A percentile compares a stretch with the other conserved stretches of the same genome.
These are phyloP conservation scores for Alitta virens DNA, from an alignment of 2,888 invertebrate genomes.

Conservation along the genomic window DNA sequence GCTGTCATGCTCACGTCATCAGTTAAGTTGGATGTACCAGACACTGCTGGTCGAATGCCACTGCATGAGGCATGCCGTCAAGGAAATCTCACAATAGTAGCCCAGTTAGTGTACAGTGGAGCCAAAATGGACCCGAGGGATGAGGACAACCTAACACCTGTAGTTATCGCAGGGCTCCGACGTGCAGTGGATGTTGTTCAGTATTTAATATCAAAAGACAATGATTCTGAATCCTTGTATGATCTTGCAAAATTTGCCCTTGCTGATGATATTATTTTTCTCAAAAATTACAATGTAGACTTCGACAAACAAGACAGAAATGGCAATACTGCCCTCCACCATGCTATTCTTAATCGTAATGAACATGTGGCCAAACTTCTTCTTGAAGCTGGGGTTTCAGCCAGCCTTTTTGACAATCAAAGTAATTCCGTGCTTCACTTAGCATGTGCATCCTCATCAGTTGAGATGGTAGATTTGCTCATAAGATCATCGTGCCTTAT, in stretches of 20 bases:
- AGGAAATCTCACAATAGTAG: conserved; percentile 11
- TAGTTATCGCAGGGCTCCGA: conserved; percentile 6
- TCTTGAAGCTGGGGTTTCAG: not conserved
- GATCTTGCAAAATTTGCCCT: conserved; percentile 7
- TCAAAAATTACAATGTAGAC: conserved; percentile 3
- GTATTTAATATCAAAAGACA: conserved; percentile 1
- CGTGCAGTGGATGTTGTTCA: conserved; percentile 4
- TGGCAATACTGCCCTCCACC: conserved; percentile 13
- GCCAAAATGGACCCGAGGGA: conserved; percentile 10
- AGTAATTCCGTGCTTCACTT: conserved; percentile 12
- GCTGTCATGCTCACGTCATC: not conserved
- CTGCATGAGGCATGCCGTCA: conserved; percentile 14
- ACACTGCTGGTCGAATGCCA: conserved; percentile 9
- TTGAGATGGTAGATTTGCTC: conserved; percentile 11
- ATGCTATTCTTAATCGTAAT: conserved; percentile 11
- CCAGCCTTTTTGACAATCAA: conserved; percentile 15
- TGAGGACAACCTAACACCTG: conserved; percentile 2
- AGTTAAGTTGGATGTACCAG: not conserved
- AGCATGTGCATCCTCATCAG: conserved; percentile 6
- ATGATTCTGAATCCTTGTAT: conserved; percentile 12
- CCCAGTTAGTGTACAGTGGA: conserved; percentile 5
- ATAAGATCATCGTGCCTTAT: conserved; percentile 4
- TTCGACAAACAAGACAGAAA: conserved; percentile 12
- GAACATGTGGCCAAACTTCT: conserved; percentile 2
- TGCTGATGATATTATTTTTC: conserved; percentile 7